Conservation (phyloP, 1,140 invertebrate species). For the Lucilia cuprina region DNA sequence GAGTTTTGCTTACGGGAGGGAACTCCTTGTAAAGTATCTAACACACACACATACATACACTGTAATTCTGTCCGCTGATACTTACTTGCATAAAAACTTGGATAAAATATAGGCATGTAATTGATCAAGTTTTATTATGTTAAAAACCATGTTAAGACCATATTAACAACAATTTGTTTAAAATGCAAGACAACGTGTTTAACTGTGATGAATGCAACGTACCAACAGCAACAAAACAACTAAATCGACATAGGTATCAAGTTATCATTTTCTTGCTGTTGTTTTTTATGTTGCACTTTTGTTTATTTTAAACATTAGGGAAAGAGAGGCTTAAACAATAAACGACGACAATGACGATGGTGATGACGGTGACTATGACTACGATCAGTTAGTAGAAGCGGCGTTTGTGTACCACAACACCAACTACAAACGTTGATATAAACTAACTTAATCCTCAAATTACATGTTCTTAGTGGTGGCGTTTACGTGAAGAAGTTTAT, state of each 20-base stretch:
- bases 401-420: conserved; percentile 22
- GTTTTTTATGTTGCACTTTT: not conserved
- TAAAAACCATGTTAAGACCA: conserved; percentile 31
- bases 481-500: conserved; percentile 33
- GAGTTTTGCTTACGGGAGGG: too few species aligned
- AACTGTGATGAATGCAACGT: conserved; percentile 26
- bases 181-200: conserved; percentile 31
- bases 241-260: conserved; percentile 32
- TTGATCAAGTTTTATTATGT: conserved; percentile 32
- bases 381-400: conserved; percentile 23
- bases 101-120: conserved; percentile 22
- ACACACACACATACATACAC: too few species aligned
- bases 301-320: conserved; percentile 24
- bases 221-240: conserved; percentile 24
- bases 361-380: conserved; percentile 10
- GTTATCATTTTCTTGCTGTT: conserved; percentile 25
- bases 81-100: too few species aligned
- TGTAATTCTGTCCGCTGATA: too few species aligned
- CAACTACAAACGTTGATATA: conserved; percentile 25
- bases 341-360: conserved; percentile 7
- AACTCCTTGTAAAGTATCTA: too few species aligned
- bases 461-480: conserved; percentile 34
- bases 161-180: conserved; percentile 35
- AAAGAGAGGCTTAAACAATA: not conserved
- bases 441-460: conserved; percentile 35